Conservation (phyloP, 2,113 vertebrate genomes). For the Fregata magnificens region DNA sequence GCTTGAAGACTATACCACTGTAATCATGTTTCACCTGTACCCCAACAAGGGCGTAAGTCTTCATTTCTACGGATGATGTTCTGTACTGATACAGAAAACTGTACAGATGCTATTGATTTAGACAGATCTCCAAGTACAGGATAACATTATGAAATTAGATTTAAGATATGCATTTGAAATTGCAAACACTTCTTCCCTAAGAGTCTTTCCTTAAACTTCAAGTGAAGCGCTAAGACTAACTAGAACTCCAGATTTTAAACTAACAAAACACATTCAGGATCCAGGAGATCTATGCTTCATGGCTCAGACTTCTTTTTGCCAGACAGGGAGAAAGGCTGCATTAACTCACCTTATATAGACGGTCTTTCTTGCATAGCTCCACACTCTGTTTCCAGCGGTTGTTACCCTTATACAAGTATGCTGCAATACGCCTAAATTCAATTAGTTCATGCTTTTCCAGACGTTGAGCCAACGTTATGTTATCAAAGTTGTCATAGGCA, state of each 20-base stretch:
- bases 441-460: constrained; percentile 90
- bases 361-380: constrained; percentile 92
- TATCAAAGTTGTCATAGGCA: constrained; percentile 91
- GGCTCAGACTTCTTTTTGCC: background rate
- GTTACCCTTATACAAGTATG: constrained; percentile 89
- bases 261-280: background rate
- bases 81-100: background rate
- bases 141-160: background rate
- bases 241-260: background rate
- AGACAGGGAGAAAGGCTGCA: background rate
- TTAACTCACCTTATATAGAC: constrained; percentile 84
- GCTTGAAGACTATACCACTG: background rate
- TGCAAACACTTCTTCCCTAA: background rate
- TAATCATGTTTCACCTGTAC: background rate
- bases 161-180: background rate
- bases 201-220: background rate
- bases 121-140: background rate
- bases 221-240: background rate
- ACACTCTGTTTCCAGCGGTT: constrained; percentile 92
- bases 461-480: constrained; percentile 84
- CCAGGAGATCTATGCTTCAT: background rate
- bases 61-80: background rate
- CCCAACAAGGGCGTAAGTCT: background rate
- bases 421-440: constrained; percentile 89
- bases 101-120: background rate